Evolutionary conservation across 2,888 invertebrate species (phyloP), one percentile per base, ranked within the genome.

Genomic region (Philopedon plagiatum): DNA sequence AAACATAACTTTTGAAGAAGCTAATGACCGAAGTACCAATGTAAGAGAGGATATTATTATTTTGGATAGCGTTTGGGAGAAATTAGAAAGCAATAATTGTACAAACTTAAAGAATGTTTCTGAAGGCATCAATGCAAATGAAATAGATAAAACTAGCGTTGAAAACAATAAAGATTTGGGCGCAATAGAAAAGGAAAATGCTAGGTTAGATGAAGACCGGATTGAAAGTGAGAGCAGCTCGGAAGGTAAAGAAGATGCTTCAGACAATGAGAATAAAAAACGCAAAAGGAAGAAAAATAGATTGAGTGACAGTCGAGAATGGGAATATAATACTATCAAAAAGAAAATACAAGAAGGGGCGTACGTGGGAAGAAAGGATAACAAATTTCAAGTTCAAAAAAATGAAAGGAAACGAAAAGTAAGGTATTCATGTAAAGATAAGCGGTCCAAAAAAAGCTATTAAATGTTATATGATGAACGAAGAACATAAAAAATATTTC

Each of bases 201-300:
- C 41, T n/a, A 56, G 56, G 56, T 15, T 29, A 69, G 56, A 61
- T n/a, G 51, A 63, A 62, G 32, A 32, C 68, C 26, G 11, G 49
- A 51, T 51, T 61, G 68, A 68, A 56, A 51, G 13, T 46, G n/a
- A n/a, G n/a, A 62, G 11, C 41, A 68, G 37, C 34, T 49, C 68
- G 62, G 61, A 49, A 26, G 61, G 29, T 61, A 61, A 61, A 62
- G 62, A 69, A 56, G 44, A 69, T 54, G 44, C 41, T 21, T 23
- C 32, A 56, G 62, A 56, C 54, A 54, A 51, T 37, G 56, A 63
- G 18, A 69, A 67, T 34, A 61, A 62, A 39, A 61, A 62, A 32
- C 63, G 63, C 41, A 70, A 70, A 64, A 70, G 64, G 29, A 64
- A 64, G 58, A 70, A 64, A 70, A 60, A 60, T 13, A 65, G 46